phyloP scores from a whole-genome alignment of 1,140 invertebrate species.

The Parapsyche elsis region DNA sequence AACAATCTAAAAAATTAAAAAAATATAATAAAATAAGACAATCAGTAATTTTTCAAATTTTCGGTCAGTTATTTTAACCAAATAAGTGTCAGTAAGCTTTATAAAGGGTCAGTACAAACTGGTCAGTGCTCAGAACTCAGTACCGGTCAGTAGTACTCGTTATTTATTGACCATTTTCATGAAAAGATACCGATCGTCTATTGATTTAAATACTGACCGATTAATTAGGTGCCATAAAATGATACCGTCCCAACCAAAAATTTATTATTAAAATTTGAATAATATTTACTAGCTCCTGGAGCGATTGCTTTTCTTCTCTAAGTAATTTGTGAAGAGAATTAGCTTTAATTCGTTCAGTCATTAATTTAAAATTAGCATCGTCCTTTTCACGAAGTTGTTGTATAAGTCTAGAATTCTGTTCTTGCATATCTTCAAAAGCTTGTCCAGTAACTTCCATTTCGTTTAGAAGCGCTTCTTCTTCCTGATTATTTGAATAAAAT shows the following conservation, averaged over 20 bases:
- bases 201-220: no score
- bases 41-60: no score
- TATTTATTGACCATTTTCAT: no score
- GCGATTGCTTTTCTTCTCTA: constrained; percentile 91
- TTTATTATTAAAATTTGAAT: neutral
- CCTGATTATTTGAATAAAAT: constrained; percentile 67
- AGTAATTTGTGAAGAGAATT: constrained; percentile 96
- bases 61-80: no score
- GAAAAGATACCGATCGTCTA: no score
- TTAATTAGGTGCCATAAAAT: no score
- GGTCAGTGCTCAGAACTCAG: no score
- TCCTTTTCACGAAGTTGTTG: constrained; percentile 98
- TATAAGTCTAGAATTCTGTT: constrained; percentile 96
- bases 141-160: no score
- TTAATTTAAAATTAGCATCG: constrained; percentile 99
- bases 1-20: constrained; percentile 68
- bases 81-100: no score
- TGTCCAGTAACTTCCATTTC: constrained; percentile 99
- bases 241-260: no score
- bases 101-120: no score
- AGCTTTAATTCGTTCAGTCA: constrained; percentile 97
- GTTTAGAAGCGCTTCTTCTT: constrained; percentile 96
- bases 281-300: constrained; percentile 83
- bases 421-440: constrained; percentile 99
- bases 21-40: constrained; percentile 21